Evolutionary conservation across 2,113 vertebrate species (phyloP), one percentile per base, ranked within the genome.

Genomic region (Apteryx owenii): DNA sequence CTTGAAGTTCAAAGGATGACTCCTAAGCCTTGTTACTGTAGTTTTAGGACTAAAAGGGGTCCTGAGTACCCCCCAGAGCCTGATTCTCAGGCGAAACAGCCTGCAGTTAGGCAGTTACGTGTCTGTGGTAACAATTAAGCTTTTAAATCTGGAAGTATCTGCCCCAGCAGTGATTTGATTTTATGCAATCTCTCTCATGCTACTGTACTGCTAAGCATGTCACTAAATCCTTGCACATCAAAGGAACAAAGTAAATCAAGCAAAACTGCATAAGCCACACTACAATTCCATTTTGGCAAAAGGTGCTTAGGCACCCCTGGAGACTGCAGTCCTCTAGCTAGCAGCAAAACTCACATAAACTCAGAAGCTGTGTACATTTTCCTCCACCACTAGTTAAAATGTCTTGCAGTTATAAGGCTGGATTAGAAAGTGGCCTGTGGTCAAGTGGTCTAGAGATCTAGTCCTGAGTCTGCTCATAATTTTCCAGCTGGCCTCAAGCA

Each of bases 141-240:
- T 94, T 97, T 96, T 95, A 95, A 96, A 96, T 91, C 84, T 88
- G 93, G 68, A 94, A 95, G 46, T 86, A 95, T 96, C 93, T 97
- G 94, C 75, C 93, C 91, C 81, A 90, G 85, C 54, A 94, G 78
- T 90, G 91, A 96, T 95, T 93, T 95, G 94, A 95, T 96, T 97
- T 97, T 96, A 91, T 95, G 93, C 89, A 96, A 85, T 20, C 77
- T 92, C 85, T 96, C 87, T 97, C 87, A 78, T 90, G 93, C 91
- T 93, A 81, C 66, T 0, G 42, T 91, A 88, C 89, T 91, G 54
- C 87, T 82, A 85, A 95, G 97, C 93, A 83, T 89, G 95, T 88
- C 91, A 83, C 93, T 97, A 97, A 97, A 97, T 94, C 94, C 93
- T 95, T 85, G 87, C 91, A 96, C 93, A 95, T 97, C 96, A 97